These are phyloP conservation scores for Phodopus roborovskii DNA, from an alignment of 2,113 vertebrate species.

Conservation along the genomic window DNA sequence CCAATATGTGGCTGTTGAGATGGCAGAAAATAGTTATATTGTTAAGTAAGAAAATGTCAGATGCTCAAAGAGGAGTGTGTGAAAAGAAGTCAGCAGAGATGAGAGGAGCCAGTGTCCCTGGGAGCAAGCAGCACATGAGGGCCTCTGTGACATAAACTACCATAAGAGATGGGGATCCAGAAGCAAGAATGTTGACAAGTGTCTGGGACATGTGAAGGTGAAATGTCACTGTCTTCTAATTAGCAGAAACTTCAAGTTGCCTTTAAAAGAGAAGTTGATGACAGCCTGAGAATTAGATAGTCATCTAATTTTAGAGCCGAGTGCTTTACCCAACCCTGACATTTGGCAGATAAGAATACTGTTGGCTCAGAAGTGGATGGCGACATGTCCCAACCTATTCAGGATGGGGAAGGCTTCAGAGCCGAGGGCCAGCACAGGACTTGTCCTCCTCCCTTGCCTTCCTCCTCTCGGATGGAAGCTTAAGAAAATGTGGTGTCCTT, in stretches of 20 bases:
- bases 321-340: not conserved
- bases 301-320: slow-evolving; percentile 60
- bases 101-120: not conserved
- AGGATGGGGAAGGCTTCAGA: not conserved
- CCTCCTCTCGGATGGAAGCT: not conserved
- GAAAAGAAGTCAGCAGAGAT: not conserved
- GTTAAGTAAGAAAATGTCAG: not conserved
- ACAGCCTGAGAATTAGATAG: slow-evolving; percentile 40
- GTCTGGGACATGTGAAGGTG: not conserved
- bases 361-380: not conserved
- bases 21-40: not conserved
- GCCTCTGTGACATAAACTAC: not conserved
- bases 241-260: slow-evolving; percentile 47
- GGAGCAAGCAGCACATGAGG: not conserved
- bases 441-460: not conserved
- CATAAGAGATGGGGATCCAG: not conserved
- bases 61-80: not conserved
- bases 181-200: not conserved
- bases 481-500: not conserved
- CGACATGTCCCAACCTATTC: not conserved
- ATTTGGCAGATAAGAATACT: slow-evolving; percentile 17
- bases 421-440: not conserved
- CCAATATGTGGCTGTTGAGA: not conserved
- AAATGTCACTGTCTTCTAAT: slow-evolving; percentile 9
- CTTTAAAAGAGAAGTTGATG: slow-evolving; percentile 32